Evolutionary conservation across 2,797 vertebrate genomes (phyloP).

Genomic region (Coccyzus lansbergi): DNA sequence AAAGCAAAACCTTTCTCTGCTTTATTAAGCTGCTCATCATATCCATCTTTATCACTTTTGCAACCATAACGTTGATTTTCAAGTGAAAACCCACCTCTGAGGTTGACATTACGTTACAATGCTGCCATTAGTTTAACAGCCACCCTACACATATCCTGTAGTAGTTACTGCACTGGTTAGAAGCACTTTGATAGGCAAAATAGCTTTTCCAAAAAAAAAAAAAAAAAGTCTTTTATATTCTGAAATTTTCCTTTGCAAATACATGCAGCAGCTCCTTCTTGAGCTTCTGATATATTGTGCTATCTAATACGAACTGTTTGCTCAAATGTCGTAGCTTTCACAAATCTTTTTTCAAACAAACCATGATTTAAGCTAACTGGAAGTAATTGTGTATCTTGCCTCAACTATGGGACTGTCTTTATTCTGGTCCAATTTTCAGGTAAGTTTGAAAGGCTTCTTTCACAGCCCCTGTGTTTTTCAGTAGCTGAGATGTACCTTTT

Average conservation of each 20-base stretch:
- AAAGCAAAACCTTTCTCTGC: not conserved
- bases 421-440: not conserved
- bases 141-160: accelerated
- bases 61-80: not conserved
- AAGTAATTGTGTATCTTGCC: not conserved
- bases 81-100: not conserved
- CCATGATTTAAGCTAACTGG: not conserved
- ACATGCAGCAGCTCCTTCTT: not conserved
- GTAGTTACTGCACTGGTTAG: not conserved
- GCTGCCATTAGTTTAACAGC: not conserved
- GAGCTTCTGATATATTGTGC: not conserved
- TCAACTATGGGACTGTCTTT: not conserved
- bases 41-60: not conserved
- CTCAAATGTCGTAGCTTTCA: not conserved
- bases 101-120: not conserved
- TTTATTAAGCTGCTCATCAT: not conserved
- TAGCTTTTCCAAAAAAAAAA: not conserved
- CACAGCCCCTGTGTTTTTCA: not conserved
- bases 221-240: not conserved
- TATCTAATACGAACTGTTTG: not conserved
- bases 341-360: not conserved
- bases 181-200: not conserved
- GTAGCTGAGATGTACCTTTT: too few relatives aligned
- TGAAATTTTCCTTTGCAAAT: not conserved
- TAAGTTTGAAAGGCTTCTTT: not conserved